These are phyloP conservation scores for Melanotaenia boesemani DNA, from an alignment of 2,797 vertebrate genomes.

Conservation along the genomic window DNA sequence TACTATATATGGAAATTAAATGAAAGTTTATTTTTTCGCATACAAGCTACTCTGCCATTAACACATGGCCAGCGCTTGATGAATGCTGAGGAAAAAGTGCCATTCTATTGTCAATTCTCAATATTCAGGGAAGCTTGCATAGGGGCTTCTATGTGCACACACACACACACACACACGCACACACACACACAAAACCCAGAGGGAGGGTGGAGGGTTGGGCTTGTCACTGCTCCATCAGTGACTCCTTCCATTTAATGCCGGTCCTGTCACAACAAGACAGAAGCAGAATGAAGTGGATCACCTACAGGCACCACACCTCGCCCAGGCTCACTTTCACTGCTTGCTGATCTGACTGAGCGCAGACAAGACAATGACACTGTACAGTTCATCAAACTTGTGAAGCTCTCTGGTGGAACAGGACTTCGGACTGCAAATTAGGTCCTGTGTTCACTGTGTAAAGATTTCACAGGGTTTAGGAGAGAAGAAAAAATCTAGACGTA, in stretches of 20 bases:
- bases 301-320: constrained; percentile 91
- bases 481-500: constrained; percentile 3
- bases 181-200: constrained; percentile 32
- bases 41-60: constrained; percentile 60
- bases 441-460: constrained; percentile 28
- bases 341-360: constrained; percentile 67
- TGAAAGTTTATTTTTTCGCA: constrained; percentile 52
- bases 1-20: constrained; percentile 77
- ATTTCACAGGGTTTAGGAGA: constrained; percentile 28
- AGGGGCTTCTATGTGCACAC: constrained; percentile 29
- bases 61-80: constrained; percentile 55
- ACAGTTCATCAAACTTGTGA: constrained; percentile 51
- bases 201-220: constrained; percentile 75
- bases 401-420: constrained; percentile 35
- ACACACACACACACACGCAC: constrained; percentile 33
- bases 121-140: constrained; percentile 32
- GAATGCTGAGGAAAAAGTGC: constrained; percentile 58
- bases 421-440: constrained; percentile 48
- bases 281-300: constrained; percentile 90
- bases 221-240: constrained; percentile 93
- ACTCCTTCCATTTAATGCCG: constrained; percentile 87
- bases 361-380: constrained; percentile 62
- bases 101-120: constrained; percentile 67
- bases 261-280: constrained; percentile 95
- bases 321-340: constrained; percentile 55